Percentiles rank a stretch among this genome's conserved stretches.
These are phyloP conservation scores for Lissonota sp. DNA, from an alignment of 2,888 invertebrate species.

Conservation along the genomic window DNA sequence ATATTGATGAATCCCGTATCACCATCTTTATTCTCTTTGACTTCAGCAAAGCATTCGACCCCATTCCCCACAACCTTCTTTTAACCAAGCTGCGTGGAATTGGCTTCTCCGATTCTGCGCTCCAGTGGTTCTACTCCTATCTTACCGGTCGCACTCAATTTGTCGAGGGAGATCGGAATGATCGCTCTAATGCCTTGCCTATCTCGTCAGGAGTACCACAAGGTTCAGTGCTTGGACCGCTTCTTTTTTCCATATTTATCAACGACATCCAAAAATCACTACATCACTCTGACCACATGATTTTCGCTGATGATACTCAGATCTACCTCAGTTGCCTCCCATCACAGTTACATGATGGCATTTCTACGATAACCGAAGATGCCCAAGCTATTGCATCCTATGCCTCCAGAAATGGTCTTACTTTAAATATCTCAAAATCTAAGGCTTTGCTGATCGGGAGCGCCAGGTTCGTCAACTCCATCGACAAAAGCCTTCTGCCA, in stretches of 20 bases:
- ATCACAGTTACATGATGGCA: not conserved
- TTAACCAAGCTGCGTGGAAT: not conserved
- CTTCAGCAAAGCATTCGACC: slow-evolving; percentile 1
- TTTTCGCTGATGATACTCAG: slow-evolving; percentile 24
- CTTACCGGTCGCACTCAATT: not conserved
- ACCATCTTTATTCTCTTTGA: slow-evolving; percentile 4
- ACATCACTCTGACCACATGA: not conserved
- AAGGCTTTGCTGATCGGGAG: too few relatives aligned
- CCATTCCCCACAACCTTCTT: not conserved
- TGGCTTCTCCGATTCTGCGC: not conserved
- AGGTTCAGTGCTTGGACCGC: slow-evolving; percentile 29
- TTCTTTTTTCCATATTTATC: slow-evolving; percentile 9
- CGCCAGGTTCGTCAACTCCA: too few relatives aligned
- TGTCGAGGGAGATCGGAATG: not conserved
- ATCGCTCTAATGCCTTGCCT: not conserved
- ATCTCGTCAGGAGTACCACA: not conserved
- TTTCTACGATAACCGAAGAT: too few relatives aligned
- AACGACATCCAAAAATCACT: not conserved
- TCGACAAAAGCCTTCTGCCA: too few relatives aligned
- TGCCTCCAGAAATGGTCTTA: too few relatives aligned
- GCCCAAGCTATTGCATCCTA: too few relatives aligned
- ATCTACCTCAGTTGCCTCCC: not conserved
- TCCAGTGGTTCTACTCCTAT: slow-evolving; percentile 8
- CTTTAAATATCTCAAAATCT: too few relatives aligned
- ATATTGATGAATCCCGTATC: slow-evolving; percentile 5